Evolutionary conservation across 64 coral and sea anemone genomes (phyloP), one percentile per base, ranked within the genome.

Genomic region (Stichodactyla helianthus): DNA sequence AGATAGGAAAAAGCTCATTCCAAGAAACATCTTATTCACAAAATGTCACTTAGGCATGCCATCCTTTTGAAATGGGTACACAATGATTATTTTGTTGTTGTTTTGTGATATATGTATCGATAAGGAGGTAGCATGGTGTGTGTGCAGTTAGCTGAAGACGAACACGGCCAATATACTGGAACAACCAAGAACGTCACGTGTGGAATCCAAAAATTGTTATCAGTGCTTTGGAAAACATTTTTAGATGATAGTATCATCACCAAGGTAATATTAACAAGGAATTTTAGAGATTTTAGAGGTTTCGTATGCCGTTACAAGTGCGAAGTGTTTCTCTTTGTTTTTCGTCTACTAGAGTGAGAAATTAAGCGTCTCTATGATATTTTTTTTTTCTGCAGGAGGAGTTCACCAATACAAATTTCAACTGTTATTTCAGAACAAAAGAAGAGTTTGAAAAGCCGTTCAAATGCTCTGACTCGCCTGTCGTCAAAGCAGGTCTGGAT

Each of bases 381-480:
- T 10, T 20, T 50, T 16, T 89, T 63, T 23, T 58, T 52, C 83
- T 61, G 14, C 31, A 94, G 92, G 80, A 94, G 44, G 92, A 94
- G 65, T 90, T 90, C 53, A 51, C 74, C 9, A 59, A 87, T 60
- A 94, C 92, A 82, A 90, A 58, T 44, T 87, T 93, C 17, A 19
- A 53, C 23, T 54, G 5, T 76, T 89, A 86, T 54, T 56, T 44
- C 82, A 88, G 92, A 50, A 93, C 88, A 18, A 54, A 50, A 5
- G 79, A 94, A n/a, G 88, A 94, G 82, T 94, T 77, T 62, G 84
- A 87, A 71, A 90, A 90, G 54, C 92, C 88, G 52, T 94, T 94
- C 65, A 18, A 87, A 16, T 55, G 35, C 8, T 31, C 28, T 26
- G 78, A 90, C 22, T 90, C 88, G 2, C 64, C 92, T 55, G 88